phyloP scores from a whole-genome alignment of 2,113 vertebrate genomes.

The Condylura cristata region DNA sequence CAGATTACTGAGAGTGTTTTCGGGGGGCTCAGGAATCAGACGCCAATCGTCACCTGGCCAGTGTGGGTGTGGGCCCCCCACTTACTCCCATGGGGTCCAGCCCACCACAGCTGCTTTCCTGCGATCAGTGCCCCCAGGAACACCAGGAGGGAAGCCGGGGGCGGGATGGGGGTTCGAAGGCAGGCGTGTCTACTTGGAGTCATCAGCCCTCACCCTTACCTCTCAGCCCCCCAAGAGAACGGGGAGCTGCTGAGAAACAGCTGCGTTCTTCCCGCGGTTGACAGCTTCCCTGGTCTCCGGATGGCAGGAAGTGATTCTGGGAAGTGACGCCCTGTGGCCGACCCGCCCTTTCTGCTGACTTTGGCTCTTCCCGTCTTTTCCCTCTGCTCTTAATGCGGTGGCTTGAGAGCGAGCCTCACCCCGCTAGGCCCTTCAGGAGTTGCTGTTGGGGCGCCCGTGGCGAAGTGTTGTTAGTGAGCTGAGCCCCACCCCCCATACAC shows the following conservation, averaged over 20 bases:
- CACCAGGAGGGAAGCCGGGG: no score
- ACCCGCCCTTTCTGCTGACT: background rate
- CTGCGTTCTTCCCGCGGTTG: background rate
- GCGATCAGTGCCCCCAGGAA: no score
- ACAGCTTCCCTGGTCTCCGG: constrained; percentile 10
- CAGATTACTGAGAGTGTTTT: no score
- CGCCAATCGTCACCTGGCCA: no score
- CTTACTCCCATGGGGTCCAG: no score
- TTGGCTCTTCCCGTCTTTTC: constrained; percentile 1
- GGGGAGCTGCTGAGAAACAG: background rate
- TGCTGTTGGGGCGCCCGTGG: background rate
- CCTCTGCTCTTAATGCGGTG: background rate
- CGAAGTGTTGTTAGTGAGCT: background rate
- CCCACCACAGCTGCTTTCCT: no score
- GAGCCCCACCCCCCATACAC: background rate
- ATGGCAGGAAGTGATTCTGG: constrained; percentile 16
- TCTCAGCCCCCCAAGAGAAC: background rate
- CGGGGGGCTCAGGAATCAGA: no score
- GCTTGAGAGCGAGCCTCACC: background rate
- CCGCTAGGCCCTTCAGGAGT: background rate
- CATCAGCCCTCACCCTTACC: background rate
- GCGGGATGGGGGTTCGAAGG: background rate
- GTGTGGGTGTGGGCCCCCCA: no score
- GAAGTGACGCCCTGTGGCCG: background rate
- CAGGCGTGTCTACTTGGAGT: background rate